Conservation (phyloP, 2,113 vertebrate genomes). For the Crotalus horridus region DNA sequence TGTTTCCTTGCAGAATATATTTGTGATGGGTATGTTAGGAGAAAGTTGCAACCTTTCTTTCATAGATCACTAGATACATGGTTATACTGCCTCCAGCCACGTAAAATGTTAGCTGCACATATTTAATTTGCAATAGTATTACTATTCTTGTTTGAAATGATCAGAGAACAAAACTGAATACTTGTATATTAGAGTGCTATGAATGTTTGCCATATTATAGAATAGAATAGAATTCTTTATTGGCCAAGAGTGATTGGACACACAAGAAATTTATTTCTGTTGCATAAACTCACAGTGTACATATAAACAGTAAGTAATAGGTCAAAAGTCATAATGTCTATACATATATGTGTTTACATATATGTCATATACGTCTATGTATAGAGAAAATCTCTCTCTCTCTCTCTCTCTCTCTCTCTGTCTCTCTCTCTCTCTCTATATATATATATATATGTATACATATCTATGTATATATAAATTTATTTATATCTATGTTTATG, state of each 20-base stretch:
- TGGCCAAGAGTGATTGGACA: not conserved
- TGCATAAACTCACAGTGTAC: not conserved
- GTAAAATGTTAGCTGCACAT: conserved; percentile 21
- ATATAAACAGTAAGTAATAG: not conserved
- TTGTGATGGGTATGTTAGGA: not conserved
- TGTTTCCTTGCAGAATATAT: not conserved
- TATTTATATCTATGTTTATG: too few species aligned
- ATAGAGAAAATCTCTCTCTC: conserved; percentile 69
- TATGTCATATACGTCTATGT: conserved; percentile 62
- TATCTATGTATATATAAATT: too few species aligned
- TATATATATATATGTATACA: too few species aligned
- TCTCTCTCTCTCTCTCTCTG: too few species aligned
- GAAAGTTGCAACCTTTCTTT: not conserved
- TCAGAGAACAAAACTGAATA: conserved; percentile 56
- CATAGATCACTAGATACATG: not conserved
- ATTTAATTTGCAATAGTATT: conserved; percentile 20
- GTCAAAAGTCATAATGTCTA: not conserved
- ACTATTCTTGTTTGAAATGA: conserved; percentile 35
- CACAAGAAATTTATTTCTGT: not conserved
- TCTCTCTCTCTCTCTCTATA: too few species aligned
- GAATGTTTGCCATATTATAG: conserved; percentile 78
- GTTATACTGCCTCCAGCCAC: conserved; percentile 4
- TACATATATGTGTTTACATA: not conserved
- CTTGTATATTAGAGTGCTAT: conserved; percentile 76
- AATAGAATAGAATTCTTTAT: not conserved